These are phyloP conservation scores for Epicampocera succincta DNA, from an alignment of 2,888 invertebrate genomes.

Conservation along the genomic window DNA sequence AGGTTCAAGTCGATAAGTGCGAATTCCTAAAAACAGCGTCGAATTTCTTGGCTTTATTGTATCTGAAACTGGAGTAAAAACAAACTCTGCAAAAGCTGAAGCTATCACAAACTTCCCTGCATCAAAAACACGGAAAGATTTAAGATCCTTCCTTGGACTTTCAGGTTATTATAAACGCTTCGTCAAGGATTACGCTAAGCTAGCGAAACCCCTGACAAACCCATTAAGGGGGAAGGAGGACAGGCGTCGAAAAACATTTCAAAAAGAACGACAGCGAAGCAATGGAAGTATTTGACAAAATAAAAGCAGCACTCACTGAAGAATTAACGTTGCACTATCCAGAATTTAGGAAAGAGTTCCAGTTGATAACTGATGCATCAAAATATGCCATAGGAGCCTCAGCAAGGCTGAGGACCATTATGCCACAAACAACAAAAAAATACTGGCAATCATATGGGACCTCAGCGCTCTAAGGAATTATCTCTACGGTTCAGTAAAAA, in stretches of 20 bases:
- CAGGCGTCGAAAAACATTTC: slow-evolving; percentile 34
- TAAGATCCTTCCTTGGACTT: slow-evolving; percentile 29
- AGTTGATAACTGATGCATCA: slow-evolving; percentile 57
- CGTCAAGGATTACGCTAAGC: slow-evolving; percentile 34
- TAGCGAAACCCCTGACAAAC: slow-evolving; percentile 37
- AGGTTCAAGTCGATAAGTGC: slow-evolving; percentile 27
- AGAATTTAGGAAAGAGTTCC: slow-evolving; percentile 60
- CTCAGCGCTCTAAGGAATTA: neutral
- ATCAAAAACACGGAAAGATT: neutral
- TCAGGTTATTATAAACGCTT: slow-evolving; percentile 28
- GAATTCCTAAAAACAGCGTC: neutral
- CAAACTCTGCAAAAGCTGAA: slow-evolving; percentile 16
- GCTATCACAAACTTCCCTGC: too few relatives aligned
- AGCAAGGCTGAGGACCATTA: slow-evolving; percentile 19
- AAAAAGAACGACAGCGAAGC: slow-evolving; percentile 22
- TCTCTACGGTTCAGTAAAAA: neutral
- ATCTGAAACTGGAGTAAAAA: neutral
- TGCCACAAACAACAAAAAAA: slow-evolving; percentile 25
- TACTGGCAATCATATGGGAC: slow-evolving; percentile 47
- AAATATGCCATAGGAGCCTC: slow-evolving; percentile 51
- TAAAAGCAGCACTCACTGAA: slow-evolving; percentile 29
- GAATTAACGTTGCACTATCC: slow-evolving; percentile 45
- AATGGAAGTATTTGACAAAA: slow-evolving; percentile 30
- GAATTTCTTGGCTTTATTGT: slow-evolving; percentile 26
- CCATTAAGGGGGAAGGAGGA: slow-evolving; percentile 22